Conservation (phyloP, 1,140 invertebrate species). For the Drosophila saltans region DNA sequence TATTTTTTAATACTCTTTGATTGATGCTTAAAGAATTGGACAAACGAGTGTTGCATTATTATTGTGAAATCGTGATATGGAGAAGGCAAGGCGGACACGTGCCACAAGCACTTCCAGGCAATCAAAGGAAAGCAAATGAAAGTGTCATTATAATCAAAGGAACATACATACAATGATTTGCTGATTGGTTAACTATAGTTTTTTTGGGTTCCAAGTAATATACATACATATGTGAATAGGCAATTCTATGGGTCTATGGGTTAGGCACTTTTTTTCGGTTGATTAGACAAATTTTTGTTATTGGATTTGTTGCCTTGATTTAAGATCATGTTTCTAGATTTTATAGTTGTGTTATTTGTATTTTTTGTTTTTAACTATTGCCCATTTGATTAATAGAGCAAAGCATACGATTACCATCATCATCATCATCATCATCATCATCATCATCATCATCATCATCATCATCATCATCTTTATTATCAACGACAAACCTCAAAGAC, state of each 20-base stretch:
- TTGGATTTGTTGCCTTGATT: neutral
- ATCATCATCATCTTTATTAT: conserved; percentile 25
- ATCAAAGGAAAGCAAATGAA: no score
- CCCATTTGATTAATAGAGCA: conserved; percentile 60
- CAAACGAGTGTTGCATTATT: conserved; percentile 30
- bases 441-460: conserved; percentile 33
- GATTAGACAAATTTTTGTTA: neutral
- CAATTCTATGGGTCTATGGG: neutral
- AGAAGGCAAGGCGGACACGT: neutral
- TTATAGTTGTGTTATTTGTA: neutral
- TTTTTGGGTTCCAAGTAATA: no score
- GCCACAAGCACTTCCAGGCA: no score
- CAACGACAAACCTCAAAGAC: conserved; percentile 47
- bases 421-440: conserved; percentile 11
- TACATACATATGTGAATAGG: no score
- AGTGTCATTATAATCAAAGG: no score
- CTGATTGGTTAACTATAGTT: no score
- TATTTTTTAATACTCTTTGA: conserved; percentile 68
- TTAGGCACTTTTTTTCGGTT: conserved; percentile 20
- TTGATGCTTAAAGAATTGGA: conserved; percentile 64
- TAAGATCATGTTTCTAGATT: neutral
- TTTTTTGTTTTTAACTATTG: conserved; percentile 12
- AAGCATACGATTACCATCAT: conserved; percentile 20
- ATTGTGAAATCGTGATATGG: conserved; percentile 29
- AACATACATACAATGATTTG: no score